Conservation (phyloP, 1,140 invertebrate genomes). For the Psix sp. region DNA sequence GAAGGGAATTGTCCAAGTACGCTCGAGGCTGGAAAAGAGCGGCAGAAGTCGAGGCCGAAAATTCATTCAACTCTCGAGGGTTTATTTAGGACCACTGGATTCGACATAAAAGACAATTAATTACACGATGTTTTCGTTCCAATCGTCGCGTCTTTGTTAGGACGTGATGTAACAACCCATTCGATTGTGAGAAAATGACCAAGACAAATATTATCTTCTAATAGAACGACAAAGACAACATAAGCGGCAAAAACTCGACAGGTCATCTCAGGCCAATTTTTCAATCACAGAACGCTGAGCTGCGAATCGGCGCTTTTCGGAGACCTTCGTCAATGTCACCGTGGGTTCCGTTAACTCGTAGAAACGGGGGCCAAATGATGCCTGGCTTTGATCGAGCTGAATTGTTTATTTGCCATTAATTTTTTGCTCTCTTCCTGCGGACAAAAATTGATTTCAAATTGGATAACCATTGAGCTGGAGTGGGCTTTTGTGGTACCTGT, state of each 20-base stretch:
- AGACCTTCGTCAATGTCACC: too few relatives aligned
- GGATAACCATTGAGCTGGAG: conserved; percentile 29
- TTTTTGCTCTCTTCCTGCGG: background rate
- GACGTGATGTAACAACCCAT: conserved; percentile 28
- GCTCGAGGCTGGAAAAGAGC: conserved; percentile 18
- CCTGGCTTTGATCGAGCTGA: conserved; percentile 13
- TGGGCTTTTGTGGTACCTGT: conserved; percentile 27
- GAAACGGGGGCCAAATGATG: conserved; percentile 20
- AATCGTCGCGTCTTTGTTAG: conserved; percentile 31
- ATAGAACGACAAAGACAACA: too few relatives aligned
- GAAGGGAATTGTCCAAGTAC: conserved; percentile 17
- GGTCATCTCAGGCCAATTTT: too few relatives aligned
- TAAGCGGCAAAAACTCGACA: too few relatives aligned
- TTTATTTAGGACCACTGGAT: conserved; percentile 40
- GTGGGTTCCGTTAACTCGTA: too few relatives aligned
- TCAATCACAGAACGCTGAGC: too few relatives aligned
- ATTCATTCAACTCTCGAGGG: conserved; percentile 22
- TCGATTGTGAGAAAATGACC: conserved; percentile 21
- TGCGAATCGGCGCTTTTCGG: too few relatives aligned
- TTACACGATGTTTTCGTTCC: conserved; percentile 41
- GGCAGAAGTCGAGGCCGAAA: conserved; percentile 2
- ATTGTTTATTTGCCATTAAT: conserved; percentile 22
- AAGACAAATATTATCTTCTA: conserved; percentile 35
- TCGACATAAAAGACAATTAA: conserved; percentile 46
- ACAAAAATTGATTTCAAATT: conserved; percentile 12